These are phyloP conservation scores for Ochropleura plecta DNA, from an alignment of 2,888 invertebrate genomes.

Conservation along the genomic window DNA sequence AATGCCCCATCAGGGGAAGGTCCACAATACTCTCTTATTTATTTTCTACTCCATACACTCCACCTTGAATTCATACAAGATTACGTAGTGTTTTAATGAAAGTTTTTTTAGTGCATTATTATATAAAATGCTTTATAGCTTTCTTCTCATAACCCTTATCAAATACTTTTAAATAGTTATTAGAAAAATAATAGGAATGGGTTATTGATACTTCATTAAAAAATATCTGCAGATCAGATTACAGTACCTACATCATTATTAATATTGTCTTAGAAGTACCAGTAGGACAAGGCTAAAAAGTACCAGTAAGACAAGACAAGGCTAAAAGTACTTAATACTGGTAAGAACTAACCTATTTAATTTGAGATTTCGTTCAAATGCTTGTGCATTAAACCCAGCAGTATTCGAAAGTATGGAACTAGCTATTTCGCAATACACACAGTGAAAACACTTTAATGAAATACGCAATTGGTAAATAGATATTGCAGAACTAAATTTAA, in stretches of 20 bases:
- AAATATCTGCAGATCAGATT: background rate
- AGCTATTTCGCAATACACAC: constrained; percentile 27
- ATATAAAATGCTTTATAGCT: no score
- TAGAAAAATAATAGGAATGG: background rate
- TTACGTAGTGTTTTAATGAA: no score
- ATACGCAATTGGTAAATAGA: constrained; percentile 13
- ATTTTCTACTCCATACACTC: background rate
- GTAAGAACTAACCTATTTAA: background rate
- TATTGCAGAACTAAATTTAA: constrained; percentile 6
- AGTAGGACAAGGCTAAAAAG: constrained; percentile 10
- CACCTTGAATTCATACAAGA: no score
- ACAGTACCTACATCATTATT: background rate
- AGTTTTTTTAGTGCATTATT: no score
- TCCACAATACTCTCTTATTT: background rate
- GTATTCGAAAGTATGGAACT: constrained; percentile 10
- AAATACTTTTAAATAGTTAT: background rate
- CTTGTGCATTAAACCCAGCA: background rate
- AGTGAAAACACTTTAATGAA: constrained; percentile 7
- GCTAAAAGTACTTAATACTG: background rate
- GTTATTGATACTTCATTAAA: background rate
- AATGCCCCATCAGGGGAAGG: background rate
- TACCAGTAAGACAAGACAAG: background rate
- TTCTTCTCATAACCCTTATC: background rate
- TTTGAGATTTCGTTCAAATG: background rate
- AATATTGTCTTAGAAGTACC: background rate